Conservation (phyloP, 2,888 invertebrate species). For the Drosophila pseudotakahashii region DNA sequence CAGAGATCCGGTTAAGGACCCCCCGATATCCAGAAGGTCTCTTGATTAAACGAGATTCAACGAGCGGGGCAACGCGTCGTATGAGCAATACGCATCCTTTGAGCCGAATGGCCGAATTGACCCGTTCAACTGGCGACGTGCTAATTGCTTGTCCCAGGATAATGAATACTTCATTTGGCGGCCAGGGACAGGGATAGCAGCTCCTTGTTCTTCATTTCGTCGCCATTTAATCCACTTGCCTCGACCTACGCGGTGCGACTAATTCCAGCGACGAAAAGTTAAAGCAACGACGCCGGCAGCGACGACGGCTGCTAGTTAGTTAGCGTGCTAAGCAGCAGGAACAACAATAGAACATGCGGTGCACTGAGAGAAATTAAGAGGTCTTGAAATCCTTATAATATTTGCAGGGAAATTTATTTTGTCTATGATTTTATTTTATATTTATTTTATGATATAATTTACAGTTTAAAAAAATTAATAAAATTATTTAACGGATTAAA, state of each 20-base stretch:
- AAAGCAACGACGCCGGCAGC: constrained; percentile 50
- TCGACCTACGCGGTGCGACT: constrained; percentile 76
- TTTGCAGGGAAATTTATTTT: no score
- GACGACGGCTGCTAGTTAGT: constrained; percentile 42
- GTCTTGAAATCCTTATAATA: no score
- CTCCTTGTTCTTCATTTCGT: constrained; percentile 22
- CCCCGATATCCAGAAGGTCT: constrained; percentile 14
- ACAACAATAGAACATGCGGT: constrained; percentile 22
- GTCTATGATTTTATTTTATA: no score
- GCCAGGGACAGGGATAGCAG: constrained; percentile 11
- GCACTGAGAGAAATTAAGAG: constrained; percentile 3
- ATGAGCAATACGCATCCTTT: constrained; percentile 62
- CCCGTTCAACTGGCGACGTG: constrained; percentile 41
- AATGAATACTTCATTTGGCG: constrained; percentile 48
- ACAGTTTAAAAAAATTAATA: no score
- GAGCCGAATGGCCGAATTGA: constrained; percentile 36
- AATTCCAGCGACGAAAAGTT: constrained; percentile 63
- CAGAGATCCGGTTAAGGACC: constrained; percentile 56
- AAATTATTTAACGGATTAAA: no score
- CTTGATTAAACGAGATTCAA: constrained; percentile 50
- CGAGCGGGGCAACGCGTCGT: constrained; percentile 55
- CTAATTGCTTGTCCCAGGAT: constrained; percentile 70
- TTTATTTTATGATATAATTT: no score
- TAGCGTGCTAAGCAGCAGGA: constrained; percentile 51
- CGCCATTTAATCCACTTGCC: constrained; percentile 76